Base-by-base conservation (phyloP, 2,113 vertebrate genomes). In the Grammomys dolichurus region DNA sequence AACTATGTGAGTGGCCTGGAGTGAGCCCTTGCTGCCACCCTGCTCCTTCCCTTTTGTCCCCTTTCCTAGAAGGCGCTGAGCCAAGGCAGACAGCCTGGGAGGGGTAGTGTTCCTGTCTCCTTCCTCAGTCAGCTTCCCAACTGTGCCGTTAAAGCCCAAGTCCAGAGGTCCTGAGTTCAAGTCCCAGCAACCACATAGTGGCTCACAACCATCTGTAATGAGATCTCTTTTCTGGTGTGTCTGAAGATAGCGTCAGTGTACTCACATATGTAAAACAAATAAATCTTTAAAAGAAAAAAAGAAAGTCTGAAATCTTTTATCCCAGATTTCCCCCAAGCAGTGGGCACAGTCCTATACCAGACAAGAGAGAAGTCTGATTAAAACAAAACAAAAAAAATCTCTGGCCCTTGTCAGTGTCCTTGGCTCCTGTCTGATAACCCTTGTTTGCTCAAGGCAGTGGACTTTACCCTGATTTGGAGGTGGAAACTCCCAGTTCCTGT, bases 1-100 rank as follows among this genome's bases (percentile, higher is more conserved):
- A 99, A 99, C 96, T 99, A 99, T 20, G 99, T 99, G 98, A 99
- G 99, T 98, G 89, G 54, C 77, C 0, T 7, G 20, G 81, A 1
- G 0, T 0, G 0, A 60, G 26, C 51, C 24, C 10, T 33, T 76
- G 5, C 2, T n/a, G 51, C 54, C 17, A 5, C 5, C 1, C 36
- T 70, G n/a, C 22, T 54, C 43, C n/a, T 19, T 48, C 26, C 22
- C n/a, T 77, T 60, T 77, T 17, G 24, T 48, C 40, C 54, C 33
- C 60, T 89, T 92, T 33, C 24, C 48, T 87, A n/a, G 56, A 17
- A 51, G 58, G 58, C 43, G 43, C 12, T 33, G n/a, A 43, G 77
- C 91, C 94, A 95, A 75, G 72, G 10, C 36, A 24, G 77, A 85
- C 31, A 54, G 12, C 19, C 76, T 70, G 31, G 93, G 54, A 8